Base-by-base conservation (phyloP, 2,888 invertebrate species). In the Tryphoninae sp. region DNA sequence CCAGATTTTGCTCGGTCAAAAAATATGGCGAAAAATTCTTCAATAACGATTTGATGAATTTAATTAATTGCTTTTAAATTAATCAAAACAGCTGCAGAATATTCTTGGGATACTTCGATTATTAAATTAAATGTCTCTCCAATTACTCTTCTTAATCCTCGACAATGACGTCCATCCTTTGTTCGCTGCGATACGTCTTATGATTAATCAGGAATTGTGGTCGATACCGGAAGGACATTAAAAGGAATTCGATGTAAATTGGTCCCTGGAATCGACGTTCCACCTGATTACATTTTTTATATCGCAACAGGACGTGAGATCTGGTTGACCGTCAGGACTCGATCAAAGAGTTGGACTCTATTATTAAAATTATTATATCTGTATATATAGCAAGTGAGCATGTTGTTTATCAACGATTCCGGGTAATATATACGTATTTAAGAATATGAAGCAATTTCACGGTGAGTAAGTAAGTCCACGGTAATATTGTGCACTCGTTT, bases 291-390 rank as follows among this genome's bases (percentile, higher is more conserved):
- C 3, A 33, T 67, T 72, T 69, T 61, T 61, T 19, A 23, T 45
- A 22, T 59, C 67, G 59, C 53, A 53, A 61, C 67, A 55, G 51
- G 45, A 72, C 67, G n/a, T 62, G 49, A 45, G 61, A 79, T 79
- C 75, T 40, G 58, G 78, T 76, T 45, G 80, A 72, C 80, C 80
- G 59, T 80, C 80, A 33, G 55, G 61, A 51, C 23, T 49, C 51
- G 61, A 62, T 42, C 61, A 22, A n/a, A 49, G 16, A 42, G 51
- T 55, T 11, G 9, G 7, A 11, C 53, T 69, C 76, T 76, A 80
- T 76, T 72, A 68, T 26, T 55, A 55, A 64, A 33, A n/a, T 4
- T 9, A 59, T 65, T 45, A 73, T 26, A 45, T 55, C 23, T 62
- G 9, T 11, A 22, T 58, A 33, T 65, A 9, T 53, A 11, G 13